Evolutionary conservation across 2,797 vertebrate genomes (phyloP).

Genomic region (Galago senegalensis): DNA sequence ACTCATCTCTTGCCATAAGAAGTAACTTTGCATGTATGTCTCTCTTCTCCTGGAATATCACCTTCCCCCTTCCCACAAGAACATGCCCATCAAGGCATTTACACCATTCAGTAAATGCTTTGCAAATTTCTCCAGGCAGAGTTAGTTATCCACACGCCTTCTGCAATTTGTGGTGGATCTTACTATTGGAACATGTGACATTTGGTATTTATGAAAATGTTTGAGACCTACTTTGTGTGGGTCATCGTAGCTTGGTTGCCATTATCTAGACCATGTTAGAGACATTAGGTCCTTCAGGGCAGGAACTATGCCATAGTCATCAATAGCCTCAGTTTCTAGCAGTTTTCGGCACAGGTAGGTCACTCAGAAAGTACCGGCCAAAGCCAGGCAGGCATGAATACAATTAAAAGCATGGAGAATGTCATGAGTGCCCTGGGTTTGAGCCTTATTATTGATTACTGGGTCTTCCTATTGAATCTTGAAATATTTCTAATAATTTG

Average conservation of each 20-base stretch:
- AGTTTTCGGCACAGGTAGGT: background rate
- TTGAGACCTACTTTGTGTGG: background rate
- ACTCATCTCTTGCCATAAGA: slow-evolving; percentile 14
- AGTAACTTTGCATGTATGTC: background rate
- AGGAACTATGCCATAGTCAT: background rate
- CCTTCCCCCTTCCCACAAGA: background rate
- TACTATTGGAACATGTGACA: background rate
- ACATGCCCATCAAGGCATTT: background rate
- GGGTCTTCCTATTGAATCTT: background rate
- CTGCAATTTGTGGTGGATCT: background rate
- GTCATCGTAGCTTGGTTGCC: background rate
- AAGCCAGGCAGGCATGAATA: background rate
- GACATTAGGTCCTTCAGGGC: background rate
- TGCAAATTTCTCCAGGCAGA: background rate
- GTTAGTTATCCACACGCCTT: background rate
- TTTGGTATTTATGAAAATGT: background rate
- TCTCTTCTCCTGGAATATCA: background rate
- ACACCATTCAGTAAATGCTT: background rate
- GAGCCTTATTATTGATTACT: background rate
- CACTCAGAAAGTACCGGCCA: background rate
- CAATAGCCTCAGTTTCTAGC: background rate
- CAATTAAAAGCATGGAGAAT: background rate
- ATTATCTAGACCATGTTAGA: background rate
- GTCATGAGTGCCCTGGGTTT: background rate
- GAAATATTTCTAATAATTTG: slow-evolving; percentile 1